phyloP scores from a whole-genome alignment of 2,113 vertebrate species.

The Condylura cristata region DNA sequence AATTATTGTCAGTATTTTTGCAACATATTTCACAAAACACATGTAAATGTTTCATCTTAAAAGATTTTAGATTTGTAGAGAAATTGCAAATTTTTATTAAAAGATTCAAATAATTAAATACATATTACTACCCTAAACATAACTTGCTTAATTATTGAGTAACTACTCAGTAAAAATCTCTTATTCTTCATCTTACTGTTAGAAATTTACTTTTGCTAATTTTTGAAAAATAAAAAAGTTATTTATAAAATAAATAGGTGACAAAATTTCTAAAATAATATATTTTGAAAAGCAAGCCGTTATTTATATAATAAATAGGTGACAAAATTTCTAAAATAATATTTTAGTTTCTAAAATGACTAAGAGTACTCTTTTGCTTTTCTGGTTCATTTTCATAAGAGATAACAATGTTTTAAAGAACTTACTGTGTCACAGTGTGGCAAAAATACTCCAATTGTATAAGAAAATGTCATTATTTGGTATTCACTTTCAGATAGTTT shows the following conservation, averaged over 20 bases:
- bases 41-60: background rate
- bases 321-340: background rate
- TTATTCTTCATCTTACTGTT: background rate
- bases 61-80: background rate
- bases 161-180: background rate
- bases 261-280: background rate
- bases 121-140: background rate
- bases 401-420: background rate
- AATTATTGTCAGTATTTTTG: background rate
- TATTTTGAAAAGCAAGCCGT: no score
- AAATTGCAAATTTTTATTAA: background rate
- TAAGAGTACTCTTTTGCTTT: background rate
- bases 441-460: background rate
- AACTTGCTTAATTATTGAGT: background rate
- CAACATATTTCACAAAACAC: background rate
- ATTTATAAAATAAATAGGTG: background rate
- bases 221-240: background rate
- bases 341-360: background rate
- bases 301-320: background rate
- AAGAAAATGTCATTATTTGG: background rate
- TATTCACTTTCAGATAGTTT: background rate
- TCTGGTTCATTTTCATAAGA: background rate
- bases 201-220: background rate
- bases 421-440: background rate
- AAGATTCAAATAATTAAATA: background rate